These are phyloP conservation scores for Plecturocebus donacophilus DNA, from an alignment of 2,113 vertebrate genomes.

Conservation along the genomic window DNA sequence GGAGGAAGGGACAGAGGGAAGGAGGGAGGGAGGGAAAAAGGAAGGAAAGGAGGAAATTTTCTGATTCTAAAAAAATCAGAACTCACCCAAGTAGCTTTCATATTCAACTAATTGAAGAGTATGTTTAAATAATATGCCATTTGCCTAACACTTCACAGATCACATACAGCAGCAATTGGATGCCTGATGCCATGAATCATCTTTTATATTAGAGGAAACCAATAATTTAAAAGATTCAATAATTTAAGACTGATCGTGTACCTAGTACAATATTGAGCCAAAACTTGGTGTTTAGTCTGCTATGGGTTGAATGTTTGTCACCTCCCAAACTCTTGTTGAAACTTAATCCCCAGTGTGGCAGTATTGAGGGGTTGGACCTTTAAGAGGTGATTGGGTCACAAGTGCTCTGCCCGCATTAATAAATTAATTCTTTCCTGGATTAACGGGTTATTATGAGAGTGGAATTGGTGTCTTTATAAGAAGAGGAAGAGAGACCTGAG, in stretches of 20 bases:
- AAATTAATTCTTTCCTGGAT: neutral
- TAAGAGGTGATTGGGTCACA: neutral
- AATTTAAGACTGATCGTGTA: neutral
- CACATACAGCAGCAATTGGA: neutral
- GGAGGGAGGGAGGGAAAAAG: fast-evolving
- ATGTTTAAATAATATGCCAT: neutral
- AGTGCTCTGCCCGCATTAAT: neutral
- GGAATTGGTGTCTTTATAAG: neutral
- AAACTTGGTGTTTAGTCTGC: neutral
- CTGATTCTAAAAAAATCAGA: neutral
- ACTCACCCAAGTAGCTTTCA: neutral
- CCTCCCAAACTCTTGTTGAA: neutral
- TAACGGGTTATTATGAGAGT: neutral
- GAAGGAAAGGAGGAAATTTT: neutral
- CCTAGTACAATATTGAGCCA: neutral
- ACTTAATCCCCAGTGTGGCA: neutral
- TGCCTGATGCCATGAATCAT: neutral
- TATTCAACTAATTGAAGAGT: neutral
- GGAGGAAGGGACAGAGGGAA: fast-evolving
- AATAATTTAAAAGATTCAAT: neutral
- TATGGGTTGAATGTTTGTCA: neutral
- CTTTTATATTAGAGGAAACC: neutral
- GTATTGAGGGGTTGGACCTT: neutral
- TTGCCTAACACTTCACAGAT: neutral
- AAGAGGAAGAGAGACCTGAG: neutral